These are phyloP conservation scores for Gymnocheta viridis DNA, from an alignment of 2,888 invertebrate species.

Conservation along the genomic window DNA sequence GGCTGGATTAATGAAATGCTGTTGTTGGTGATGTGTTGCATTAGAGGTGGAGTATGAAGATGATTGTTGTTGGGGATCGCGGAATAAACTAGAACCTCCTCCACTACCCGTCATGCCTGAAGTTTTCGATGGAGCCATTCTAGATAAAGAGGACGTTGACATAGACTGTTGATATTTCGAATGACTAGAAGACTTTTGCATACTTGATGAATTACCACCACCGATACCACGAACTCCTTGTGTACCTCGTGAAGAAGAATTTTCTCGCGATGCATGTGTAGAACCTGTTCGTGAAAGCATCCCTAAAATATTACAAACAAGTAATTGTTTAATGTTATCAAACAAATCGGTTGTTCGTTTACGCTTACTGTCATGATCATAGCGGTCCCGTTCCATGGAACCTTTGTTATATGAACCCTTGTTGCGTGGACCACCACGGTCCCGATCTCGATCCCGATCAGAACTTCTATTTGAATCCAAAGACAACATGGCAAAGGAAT, in stretches of 20 bases:
- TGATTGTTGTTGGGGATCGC: conserved; percentile 40
- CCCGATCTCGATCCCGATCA: conserved; percentile 74
- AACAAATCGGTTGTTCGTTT: not conserved
- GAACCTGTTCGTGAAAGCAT: conserved; percentile 84
- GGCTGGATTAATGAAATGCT: conserved; percentile 21
- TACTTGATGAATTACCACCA: conserved; percentile 74
- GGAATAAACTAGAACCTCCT: conserved; percentile 38
- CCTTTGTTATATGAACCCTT: conserved; percentile 80
- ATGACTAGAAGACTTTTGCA: conserved; percentile 81
- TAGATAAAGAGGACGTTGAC: conserved; percentile 73
- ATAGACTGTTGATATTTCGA: conserved; percentile 79
- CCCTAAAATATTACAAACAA: conserved; percentile 69
- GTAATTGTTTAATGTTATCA: not conserved
- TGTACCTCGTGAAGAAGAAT: conserved; percentile 77
- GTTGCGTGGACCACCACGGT: conserved; percentile 78
- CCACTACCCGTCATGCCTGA: conserved; percentile 25
- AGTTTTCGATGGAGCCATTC: conserved; percentile 75
- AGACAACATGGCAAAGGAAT: conserved; percentile 79
- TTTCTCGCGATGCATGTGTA: conserved; percentile 83
- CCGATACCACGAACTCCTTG: conserved; percentile 75
- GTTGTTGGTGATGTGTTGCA: conserved; percentile 35
- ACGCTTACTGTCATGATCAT: conserved; percentile 73
- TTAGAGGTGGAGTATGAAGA: conserved; percentile 14
- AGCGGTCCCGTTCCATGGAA: conserved; percentile 80
- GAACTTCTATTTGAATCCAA: conserved; percentile 76